Base-by-base conservation (phyloP, 2,888 invertebrate genomes). In the Ecliptopera silaceata region DNA sequence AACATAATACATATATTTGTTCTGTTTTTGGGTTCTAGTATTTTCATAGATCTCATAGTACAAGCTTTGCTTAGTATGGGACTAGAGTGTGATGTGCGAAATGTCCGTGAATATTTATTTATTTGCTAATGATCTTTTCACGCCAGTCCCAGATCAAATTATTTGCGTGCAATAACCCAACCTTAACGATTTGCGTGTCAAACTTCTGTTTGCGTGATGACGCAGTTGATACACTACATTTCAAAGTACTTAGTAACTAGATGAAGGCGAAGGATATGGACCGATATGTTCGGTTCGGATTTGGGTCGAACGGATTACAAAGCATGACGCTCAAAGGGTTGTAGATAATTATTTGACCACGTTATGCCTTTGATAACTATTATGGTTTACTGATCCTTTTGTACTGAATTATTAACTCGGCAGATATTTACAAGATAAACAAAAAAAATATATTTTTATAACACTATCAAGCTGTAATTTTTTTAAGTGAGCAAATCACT, bases 301-400 rank as follows among this genome's bases (percentile, higher is more conserved):
- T 47, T 34, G 32, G 51, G 51, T 61, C 61, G 52, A 50, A 47
- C 34, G 53, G 46, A 56, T 46, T 38, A 53, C 50, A 53, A 53
- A 62, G 50, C 61, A 53, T 43, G 31, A 31, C 36, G 47, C 32
- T 59, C 54, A 50, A 61, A 61, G 47, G 41, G 55, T 26, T 54
- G 31, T 45, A 45, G 20, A 42, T 49, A 49, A 54, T 50, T 44
- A 49, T 51, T 51, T 54, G 41, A 54, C 15, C 47, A 47, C 15
- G 39, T 47, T 36, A 43, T 18, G 29, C 34, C 47, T 51, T 31
- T 43, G 36, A 41, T 45, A 31, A 20, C 29, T 22, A 22, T 38
- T 17, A 38, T 44, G 18, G 38, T 17, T 34, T 44, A 29, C 29
- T 44, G 44, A 29, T 44, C 26, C 42, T 43, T 50, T 43, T 49